These are phyloP conservation scores for Otis tarda DNA, from an alignment of 2,113 vertebrate genomes.

Conservation along the genomic window DNA sequence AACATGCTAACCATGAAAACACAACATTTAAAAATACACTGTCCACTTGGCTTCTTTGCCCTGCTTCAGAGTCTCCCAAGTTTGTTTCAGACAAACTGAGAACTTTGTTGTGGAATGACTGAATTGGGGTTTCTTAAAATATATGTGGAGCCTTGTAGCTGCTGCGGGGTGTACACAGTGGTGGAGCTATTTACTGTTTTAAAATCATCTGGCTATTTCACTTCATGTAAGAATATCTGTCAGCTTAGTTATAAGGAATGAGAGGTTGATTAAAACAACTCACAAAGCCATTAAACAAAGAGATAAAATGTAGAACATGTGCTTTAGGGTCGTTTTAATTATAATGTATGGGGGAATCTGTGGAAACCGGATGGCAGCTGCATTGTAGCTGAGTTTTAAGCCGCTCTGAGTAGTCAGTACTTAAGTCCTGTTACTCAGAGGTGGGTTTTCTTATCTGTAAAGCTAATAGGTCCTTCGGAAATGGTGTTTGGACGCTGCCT, in stretches of 20 bases:
- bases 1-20: constrained; percentile 72
- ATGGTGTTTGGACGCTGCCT: constrained; percentile 26
- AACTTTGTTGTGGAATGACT: constrained; percentile 55
- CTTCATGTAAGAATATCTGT: constrained; percentile 52
- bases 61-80: constrained; percentile 23
- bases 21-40: constrained; percentile 63
- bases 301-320: constrained; percentile 61
- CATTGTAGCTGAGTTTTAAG: constrained; percentile 11
- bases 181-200: constrained; percentile 45
- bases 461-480: constrained; percentile 22
- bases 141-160: constrained; percentile 51
- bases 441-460: neutral
- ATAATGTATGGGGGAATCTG: neutral
- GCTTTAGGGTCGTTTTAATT: constrained; percentile 27
- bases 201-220: constrained; percentile 50
- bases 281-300: constrained; percentile 16
- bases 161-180: constrained; percentile 12
- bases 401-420: neutral
- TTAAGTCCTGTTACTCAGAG: neutral
- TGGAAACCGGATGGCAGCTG: constrained; percentile 27
- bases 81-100: constrained; percentile 37
- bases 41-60: constrained; percentile 53
- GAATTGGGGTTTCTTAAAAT: constrained; percentile 67
- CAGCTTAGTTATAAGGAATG: constrained; percentile 38
- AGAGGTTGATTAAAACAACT: constrained; percentile 60